Percentiles rank a stretch among this genome's conserved stretches.
phyloP scores from a whole-genome alignment of 2,797 vertebrate genomes.

The Pogonophryne albipinna region DNA sequence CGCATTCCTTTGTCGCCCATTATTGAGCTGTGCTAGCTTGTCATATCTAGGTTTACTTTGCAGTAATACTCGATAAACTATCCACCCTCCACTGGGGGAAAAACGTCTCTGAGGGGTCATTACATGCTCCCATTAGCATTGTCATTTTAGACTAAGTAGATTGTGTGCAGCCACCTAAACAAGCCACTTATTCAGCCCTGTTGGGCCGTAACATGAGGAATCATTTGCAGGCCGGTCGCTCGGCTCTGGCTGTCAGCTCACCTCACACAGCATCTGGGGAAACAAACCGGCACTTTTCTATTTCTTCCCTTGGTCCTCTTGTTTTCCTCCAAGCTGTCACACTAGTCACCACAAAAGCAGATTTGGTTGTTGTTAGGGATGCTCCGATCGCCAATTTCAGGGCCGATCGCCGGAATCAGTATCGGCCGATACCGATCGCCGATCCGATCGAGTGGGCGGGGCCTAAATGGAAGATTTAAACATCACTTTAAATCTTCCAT shows the following conservation, averaged over 20 bases:
- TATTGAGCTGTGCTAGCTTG: conserved; percentile 14
- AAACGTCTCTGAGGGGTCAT: conserved; percentile 52
- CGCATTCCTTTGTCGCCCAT: conserved; percentile 29
- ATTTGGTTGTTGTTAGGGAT: conserved; percentile 56
- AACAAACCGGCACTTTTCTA: conserved; percentile 53
- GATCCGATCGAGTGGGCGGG: too few relatives aligned
- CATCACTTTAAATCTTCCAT: too few relatives aligned
- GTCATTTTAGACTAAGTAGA: conserved; percentile 62
- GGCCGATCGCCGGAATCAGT: too few relatives aligned
- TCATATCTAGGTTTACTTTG: conserved; percentile 55
- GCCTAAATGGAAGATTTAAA: too few relatives aligned
- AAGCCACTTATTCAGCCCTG: conserved; percentile 58
- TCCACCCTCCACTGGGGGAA: conserved; percentile 36
- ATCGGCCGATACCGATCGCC: too few relatives aligned
- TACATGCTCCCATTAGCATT: conserved; percentile 57
- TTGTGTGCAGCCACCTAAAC: conserved; percentile 48
- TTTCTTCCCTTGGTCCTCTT: conserved; percentile 29
- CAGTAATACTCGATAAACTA: conserved; percentile 40
- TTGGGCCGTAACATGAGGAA: conserved; percentile 54
- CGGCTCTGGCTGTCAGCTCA: conserved; percentile 56
- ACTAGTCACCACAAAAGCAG: conserved; percentile 52
- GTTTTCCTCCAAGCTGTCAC: conserved; percentile 65
- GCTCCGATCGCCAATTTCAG: too few relatives aligned
- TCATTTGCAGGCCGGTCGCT: conserved; percentile 57
- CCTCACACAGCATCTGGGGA: conserved; percentile 62